These are phyloP conservation scores for Oreotrochilus melanogaster DNA, from an alignment of 2,113 vertebrate species.

Conservation along the genomic window DNA sequence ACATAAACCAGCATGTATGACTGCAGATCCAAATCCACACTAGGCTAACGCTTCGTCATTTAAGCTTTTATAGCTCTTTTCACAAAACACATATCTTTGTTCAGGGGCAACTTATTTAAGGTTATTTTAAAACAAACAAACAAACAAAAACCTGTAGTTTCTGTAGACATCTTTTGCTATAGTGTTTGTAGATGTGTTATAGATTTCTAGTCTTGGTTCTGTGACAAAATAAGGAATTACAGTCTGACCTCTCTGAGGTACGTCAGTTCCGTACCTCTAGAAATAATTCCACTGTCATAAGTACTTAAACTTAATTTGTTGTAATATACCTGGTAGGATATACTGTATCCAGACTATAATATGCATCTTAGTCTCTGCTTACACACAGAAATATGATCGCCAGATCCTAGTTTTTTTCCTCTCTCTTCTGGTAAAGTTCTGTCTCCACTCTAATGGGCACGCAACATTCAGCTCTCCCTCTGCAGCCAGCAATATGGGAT, in stretches of 20 bases:
- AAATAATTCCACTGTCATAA: background rate
- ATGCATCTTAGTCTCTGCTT: background rate
- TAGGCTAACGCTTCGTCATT: background rate
- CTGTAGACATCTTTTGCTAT: background rate
- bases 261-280: background rate
- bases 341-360: background rate
- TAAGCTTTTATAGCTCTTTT: background rate
- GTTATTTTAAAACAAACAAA: background rate
- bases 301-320: background rate
- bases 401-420: background rate
- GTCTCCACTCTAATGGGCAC: background rate
- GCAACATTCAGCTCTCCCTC: background rate
- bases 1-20: background rate
- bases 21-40: background rate
- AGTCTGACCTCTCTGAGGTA: background rate
- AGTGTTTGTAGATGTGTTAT: background rate
- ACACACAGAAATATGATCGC: background rate
- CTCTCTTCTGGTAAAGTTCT: background rate
- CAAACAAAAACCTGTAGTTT: fast-evolving
- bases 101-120: background rate
- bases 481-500: background rate
- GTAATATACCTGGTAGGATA: background rate
- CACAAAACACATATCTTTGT: background rate
- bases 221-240: background rate
- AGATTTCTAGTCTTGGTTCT: background rate